Evolutionary conservation across 2,797 vertebrate species (phyloP), one percentile per base, ranked within the genome.

Genomic region (Phylloscopus collybita): DNA sequence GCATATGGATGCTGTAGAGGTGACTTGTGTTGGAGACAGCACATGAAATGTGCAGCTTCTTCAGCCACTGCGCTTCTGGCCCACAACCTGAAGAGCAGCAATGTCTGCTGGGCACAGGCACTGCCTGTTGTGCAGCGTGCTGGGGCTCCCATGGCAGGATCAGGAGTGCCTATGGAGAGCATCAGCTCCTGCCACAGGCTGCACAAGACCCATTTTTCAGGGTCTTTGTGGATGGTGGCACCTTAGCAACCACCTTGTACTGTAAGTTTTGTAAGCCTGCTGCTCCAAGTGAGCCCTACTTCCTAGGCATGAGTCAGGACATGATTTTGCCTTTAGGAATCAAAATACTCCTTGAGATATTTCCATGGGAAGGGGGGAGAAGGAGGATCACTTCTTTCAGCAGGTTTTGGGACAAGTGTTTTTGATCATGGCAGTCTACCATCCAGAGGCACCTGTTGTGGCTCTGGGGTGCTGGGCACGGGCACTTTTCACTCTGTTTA

Each of bases 31-130:
- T 69, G 45, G 20, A 40, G 61, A 22, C 38, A 49, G 44, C 19
- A 13, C 5, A 2, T 6, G 30, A 61, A 67, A 20, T 1, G 2
- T 38, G 27, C 60, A 50, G 56, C 64, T 61, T 27, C 4, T 29
- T 69, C 67, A 36, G 44, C n/a, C 22, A 1, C 74, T 62, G 25
- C 0, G 0, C 27, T 57, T 57, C 50, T 72, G 47, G 30, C 44
- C 57, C 2, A 0, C 0, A 3, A 9, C 32, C 36, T 0, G 0
- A 74, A 26, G 71, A 66, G 5, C 42, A 57, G 29, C 34, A 1
- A 2, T 10, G 26, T 13, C 22, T 23, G 21, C 76, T 50, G 69
- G 42, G 64, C 53, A 14, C 7, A 18, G 29, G 36, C 10, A 0
- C 29, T 19, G 42, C 4, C 4, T 18, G 40, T 30, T 67, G 17